Conservation (phyloP, 2,113 vertebrate species). For the Eretmochelys imbricata region DNA sequence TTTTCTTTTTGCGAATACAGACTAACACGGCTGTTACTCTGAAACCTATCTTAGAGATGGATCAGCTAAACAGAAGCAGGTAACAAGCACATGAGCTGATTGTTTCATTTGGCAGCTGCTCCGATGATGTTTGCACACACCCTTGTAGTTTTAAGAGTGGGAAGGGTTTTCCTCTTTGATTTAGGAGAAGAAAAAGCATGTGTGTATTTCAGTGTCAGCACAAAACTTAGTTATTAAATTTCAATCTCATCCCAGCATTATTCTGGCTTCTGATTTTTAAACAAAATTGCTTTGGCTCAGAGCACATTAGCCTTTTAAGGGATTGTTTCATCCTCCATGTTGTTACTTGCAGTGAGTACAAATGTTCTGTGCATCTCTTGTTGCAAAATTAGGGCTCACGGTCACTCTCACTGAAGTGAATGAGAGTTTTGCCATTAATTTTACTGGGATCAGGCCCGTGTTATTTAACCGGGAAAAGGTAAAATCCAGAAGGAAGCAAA, state of each 20-base stretch:
- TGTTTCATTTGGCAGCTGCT: conserved; percentile 22
- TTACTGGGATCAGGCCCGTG: neutral
- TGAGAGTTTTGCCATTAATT: neutral
- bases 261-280: conserved; percentile 58
- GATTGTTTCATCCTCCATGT: conserved; percentile 60
- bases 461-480: neutral
- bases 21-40: too few species aligned
- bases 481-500: neutral
- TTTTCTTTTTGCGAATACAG: too few species aligned
- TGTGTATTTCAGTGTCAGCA: conserved; percentile 48
- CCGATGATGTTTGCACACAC: neutral
- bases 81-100: neutral
- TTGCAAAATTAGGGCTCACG: conserved; percentile 11
- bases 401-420: neutral
- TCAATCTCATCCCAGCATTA: conserved; percentile 57
- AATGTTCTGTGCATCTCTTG: conserved; percentile 28
- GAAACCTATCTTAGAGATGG: neutral
- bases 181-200: conserved; percentile 16
- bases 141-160: conserved; percentile 1
- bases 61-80: conserved; percentile 5
- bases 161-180: conserved; percentile 43
- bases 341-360: conserved; percentile 48
- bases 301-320: conserved; percentile 50
- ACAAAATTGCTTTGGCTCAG: conserved; percentile 47
- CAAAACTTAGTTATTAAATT: conserved; percentile 47